Base-by-base conservation (phyloP, 2,888 invertebrate species). In the Elmis aenea region DNA sequence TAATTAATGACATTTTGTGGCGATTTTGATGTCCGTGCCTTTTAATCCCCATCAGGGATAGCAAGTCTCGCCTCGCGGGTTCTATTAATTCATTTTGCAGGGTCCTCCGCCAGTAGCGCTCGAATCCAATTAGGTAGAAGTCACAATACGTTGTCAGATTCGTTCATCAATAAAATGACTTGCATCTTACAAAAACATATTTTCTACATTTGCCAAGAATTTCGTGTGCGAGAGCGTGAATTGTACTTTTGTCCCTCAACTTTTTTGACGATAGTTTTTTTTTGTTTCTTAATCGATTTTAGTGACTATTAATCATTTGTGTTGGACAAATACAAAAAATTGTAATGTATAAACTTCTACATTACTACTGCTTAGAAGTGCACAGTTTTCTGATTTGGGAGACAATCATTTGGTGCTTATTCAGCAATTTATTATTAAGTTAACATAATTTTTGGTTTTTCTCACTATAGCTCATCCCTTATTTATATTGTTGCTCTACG, bases 71-170 rank as follows among this genome's bases (percentile, higher is more conserved):
- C 59, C 51, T 50, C 56, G 57, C 51, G 50, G 53, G 46, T 56
- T 54, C 53, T 52, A 58, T 59, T 61, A 61, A 62, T 63, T 61
- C 59, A 60, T 62, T 61, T 60, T 57, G 48, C 50, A 48, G 51
- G 39, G 39, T 33, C 41, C 42, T 11, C 41, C 54, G 53, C 50
- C 51, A 48, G 49, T 48, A 51, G 49, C 54, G 51, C 56, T 53
- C 54, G 52, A 59, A 61, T 62, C 62, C 63, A 64, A 64, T 64
- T 64, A 64, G 61, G 54, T 54, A 55, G 54, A 58, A 64, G 62
- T 64, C 64, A 62, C 59, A 62, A 59, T 59, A 54, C 49, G 49
- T 54, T 58, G 54, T 55, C 52, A 52, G 54, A 55, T 49, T 57
- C 58, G 57, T 59, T 51, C 58, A 61, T 61, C 60, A 61, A 54